Conservation (phyloP, 2,888 invertebrate genomes). For the Hypsopygia costalis region DNA sequence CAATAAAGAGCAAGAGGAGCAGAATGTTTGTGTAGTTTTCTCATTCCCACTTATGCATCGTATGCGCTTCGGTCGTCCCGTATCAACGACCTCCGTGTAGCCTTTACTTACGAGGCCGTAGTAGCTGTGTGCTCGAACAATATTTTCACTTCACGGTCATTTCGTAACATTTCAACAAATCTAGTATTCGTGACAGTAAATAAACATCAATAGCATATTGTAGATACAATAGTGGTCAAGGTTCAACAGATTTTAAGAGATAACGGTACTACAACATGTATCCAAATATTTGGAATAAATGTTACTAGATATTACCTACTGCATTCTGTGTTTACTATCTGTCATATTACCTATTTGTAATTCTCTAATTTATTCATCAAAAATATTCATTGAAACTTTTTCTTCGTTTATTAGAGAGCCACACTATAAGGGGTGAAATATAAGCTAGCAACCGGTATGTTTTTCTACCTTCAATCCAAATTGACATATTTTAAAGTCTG, state of each 20-base stretch:
- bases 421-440: too few species aligned
- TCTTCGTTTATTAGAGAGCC: too few species aligned
- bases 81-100: conserved; percentile 72
- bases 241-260: conserved; percentile 18
- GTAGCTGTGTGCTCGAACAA: conserved; percentile 48
- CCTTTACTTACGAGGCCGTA: conserved; percentile 49
- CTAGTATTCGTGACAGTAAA: conserved; percentile 42
- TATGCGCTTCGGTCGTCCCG: conserved; percentile 45
- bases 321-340: too few species aligned
- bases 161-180: conserved; percentile 67
- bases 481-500: too few species aligned
- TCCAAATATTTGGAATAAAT: too few species aligned
- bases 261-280: conserved; percentile 12
- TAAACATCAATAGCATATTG: conserved; percentile 18
- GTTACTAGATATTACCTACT: too few species aligned
- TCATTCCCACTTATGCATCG: conserved; percentile 49
- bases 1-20: conserved; percentile 38
- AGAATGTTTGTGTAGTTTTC: conserved; percentile 63
- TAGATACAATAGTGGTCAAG: conserved; percentile 15
- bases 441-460: too few species aligned
- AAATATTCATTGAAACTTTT: too few species aligned
- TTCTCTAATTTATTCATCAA: too few species aligned
- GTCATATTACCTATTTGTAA: too few species aligned
- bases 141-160: conserved; percentile 72
- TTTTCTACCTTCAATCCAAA: too few species aligned